Evolutionary conservation across 2,113 vertebrate species (phyloP), one percentile per base, ranked within the genome.

Genomic region (Cavia aperea): DNA sequence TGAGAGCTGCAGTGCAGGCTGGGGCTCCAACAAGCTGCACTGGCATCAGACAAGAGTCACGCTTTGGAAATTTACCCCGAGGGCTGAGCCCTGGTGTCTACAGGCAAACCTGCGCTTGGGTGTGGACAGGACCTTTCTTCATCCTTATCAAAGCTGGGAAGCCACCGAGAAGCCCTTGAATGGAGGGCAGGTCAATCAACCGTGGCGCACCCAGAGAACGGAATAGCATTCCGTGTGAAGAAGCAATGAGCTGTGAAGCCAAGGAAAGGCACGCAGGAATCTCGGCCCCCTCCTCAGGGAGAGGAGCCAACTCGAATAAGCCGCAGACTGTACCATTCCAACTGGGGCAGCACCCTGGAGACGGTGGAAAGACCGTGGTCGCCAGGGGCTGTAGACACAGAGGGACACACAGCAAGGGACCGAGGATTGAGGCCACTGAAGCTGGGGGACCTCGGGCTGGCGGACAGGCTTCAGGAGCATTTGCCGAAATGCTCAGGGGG

Each of bases 251-350:
- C 66, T n/a, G n/a, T 8, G 65, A 62, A n/a, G 66, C 54, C 66
- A 82, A 82, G 79, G 29, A 82, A 73, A 84, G 81, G 54, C 43
- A 23, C 1, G 33, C 58, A 43, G 60, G 7, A 43, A 43, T 60
- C 68, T 75, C n/a, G 39, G 70, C 8, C 36, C 4, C 2, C 62
- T 43, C 14, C 8, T 1, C 19, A 75, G 70, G 43, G 70, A 85
- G 72, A 63, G 33, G 14, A 77, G 58, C 81, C 81, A 23, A 7
- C 43, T 6, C 43, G 70, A 23, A 63, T 2, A 85, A 36, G 68
- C 7, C 4, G 0, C 11, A 33, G 23, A 0, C 8, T 9, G 7
- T 14, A 36, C 15, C 36, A 31, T 9, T 26, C 10, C 23, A 75
- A 36, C 43, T 14, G 3, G 43, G n/a, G 31, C 2, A 12, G 72